Conservation (phyloP, 2,888 invertebrate species). For the Drosophila austrosaltans region DNA sequence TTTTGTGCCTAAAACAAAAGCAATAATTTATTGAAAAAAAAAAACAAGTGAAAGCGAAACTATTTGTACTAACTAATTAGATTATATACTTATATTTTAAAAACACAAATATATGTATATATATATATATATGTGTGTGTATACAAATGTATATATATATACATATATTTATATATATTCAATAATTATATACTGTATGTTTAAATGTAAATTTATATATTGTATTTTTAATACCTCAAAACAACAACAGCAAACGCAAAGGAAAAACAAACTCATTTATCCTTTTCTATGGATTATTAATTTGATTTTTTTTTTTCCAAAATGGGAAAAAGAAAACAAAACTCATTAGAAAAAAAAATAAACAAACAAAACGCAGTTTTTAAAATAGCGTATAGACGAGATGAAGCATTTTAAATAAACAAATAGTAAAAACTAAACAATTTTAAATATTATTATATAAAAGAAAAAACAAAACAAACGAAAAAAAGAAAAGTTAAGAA, state of each 20-base stretch:
- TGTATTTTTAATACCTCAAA: slow-evolving; percentile 78
- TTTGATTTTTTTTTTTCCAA: slow-evolving; percentile 4
- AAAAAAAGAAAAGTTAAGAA: slow-evolving; percentile 56
- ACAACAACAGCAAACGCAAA: background rate
- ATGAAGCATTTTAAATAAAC: slow-evolving; percentile 56
- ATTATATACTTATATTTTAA: slow-evolving; percentile 52
- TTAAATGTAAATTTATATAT: slow-evolving; percentile 78
- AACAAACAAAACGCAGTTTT: slow-evolving; percentile 42
- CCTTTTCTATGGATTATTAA: slow-evolving; percentile 42
- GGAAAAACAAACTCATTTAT: slow-evolving; percentile 19
- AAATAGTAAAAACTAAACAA: slow-evolving; percentile 73
- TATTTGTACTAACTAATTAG: slow-evolving; percentile 72
- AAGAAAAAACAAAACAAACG: slow-evolving; percentile 16
- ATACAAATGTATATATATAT: slow-evolving; percentile 36
- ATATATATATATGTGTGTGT: slow-evolving; percentile 38
- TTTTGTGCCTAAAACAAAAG: slow-evolving; percentile 4
- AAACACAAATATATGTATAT: slow-evolving; percentile 36
- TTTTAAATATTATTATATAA: slow-evolving; percentile 55
- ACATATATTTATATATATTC: slow-evolving; percentile 59
- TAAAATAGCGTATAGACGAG: slow-evolving; percentile 14
- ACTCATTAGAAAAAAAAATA: slow-evolving; percentile 1
- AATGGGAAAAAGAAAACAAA: slow-evolving; percentile 16
- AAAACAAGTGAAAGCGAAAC: slow-evolving; percentile 40
- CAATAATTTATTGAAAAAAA: slow-evolving; percentile 25
- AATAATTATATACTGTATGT: slow-evolving; percentile 75